Conservation (phyloP, 2,888 invertebrate species). For the Pelosia muscerda region DNA sequence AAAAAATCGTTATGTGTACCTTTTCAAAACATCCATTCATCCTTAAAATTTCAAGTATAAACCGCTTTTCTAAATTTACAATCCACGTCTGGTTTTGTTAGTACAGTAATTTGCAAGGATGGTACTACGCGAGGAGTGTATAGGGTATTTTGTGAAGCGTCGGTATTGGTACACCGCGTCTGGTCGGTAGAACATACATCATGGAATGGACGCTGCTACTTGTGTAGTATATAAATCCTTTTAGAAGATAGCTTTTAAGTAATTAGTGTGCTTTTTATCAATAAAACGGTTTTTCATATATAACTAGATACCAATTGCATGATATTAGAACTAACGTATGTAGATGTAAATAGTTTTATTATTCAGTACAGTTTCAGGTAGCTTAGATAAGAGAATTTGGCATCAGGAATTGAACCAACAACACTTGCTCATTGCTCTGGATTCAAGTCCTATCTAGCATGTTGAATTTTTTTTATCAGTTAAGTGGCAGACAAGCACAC, state of each 20-base stretch:
- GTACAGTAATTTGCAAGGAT: slow-evolving; percentile 11
- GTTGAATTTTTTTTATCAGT: too few species aligned
- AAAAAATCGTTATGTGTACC: slow-evolving; percentile 27
- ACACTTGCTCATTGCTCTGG: too few species aligned
- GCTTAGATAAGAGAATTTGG: too few species aligned
- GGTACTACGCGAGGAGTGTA: slow-evolving; percentile 36
- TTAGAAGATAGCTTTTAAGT: slow-evolving; percentile 65
- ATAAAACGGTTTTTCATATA: slow-evolving; percentile 11
- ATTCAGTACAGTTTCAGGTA: too few species aligned
- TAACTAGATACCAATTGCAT: too few species aligned
- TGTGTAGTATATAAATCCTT: slow-evolving; percentile 56
- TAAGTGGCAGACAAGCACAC: too few species aligned
- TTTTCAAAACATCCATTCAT: slow-evolving; percentile 27
- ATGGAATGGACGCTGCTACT: slow-evolving; percentile 24
- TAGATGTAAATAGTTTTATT: too few species aligned
- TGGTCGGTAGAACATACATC: slow-evolving; percentile 14
- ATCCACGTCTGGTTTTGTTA: slow-evolving; percentile 35
- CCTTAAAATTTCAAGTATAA: not conserved
- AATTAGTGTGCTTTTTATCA: slow-evolving; percentile 61
- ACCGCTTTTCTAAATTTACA: slow-evolving; percentile 17
- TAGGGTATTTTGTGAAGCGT: slow-evolving; percentile 17
- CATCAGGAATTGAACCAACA: too few species aligned
- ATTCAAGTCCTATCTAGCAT: too few species aligned
- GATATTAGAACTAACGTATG: too few species aligned
- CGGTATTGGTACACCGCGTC: slow-evolving; percentile 11